Base-by-base conservation (phyloP, 2,113 vertebrate species). In the Arothron firmamentum region DNA sequence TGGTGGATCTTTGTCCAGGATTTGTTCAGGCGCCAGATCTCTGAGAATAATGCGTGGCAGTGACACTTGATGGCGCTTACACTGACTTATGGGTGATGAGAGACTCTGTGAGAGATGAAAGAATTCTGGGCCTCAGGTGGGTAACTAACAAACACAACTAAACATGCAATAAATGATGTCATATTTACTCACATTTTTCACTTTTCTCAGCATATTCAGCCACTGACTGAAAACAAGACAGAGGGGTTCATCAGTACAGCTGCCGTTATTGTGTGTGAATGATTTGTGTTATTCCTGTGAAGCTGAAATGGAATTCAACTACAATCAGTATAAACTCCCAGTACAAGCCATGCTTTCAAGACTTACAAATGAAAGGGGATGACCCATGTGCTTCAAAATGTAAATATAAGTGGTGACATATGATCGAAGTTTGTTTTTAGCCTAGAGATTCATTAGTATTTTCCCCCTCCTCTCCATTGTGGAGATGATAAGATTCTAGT, bases 201-300 rank as follows among this genome's bases (percentile, higher is more conserved):
- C 87, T 66, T 92, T 92, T 66, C 84, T 88, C 61, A 92, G 81
- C 38, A 89, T 19, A 59, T 88, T 91, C 58, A 93, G 67, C 91
- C 91, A 93, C 15, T 91, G 90, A 62, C 91, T 92, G 50, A 63
- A 70, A 57, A 18, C 2, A 47, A 47, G 45, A 47, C 15, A 47
- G 15, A 47, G 45, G 15, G n/a, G 11, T 16, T 47, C 45, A n/a
- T 47, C 7, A 28, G 25, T 28, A 28, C 25, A 28, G n/a, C 1
- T 47, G 13, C 45, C 5, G 15, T 47, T n/a, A n/a, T n/a, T 47
- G 45, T 17, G n/a, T 47, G 45, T n/a, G n/a, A 5, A 6, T 47
- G n/a, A 16, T 2, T 47, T n/a, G 6, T 8, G 15, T 17, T n/a
- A 12, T 38, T 38, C 34, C 34, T 38, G 34, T 31, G 28, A 31